phyloP scores from a whole-genome alignment of 2,113 vertebrate species.

The Proterorhinus semilunaris region DNA sequence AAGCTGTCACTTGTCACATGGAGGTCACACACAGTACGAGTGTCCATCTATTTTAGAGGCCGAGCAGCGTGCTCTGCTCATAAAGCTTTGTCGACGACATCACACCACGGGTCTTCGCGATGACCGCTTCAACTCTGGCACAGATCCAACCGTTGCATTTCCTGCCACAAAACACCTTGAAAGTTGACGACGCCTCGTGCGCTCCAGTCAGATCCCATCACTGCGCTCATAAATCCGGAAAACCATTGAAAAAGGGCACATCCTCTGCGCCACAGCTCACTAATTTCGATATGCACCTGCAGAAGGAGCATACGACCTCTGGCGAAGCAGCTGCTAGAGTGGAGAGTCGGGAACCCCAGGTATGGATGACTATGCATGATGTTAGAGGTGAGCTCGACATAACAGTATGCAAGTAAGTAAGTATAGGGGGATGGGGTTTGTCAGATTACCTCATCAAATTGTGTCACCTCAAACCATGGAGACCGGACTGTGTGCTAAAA shows the following conservation, averaged over 20 bases:
- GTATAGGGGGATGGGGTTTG: constrained; percentile 40
- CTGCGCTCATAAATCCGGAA: constrained; percentile 24
- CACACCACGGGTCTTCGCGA: neutral
- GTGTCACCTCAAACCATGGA: constrained; percentile 42
- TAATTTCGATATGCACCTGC: constrained; percentile 41
- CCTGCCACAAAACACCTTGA: neutral
- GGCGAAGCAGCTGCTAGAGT: constrained; percentile 7
- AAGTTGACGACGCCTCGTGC: neutral
- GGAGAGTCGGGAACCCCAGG: constrained; percentile 11
- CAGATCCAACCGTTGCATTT: neutral
- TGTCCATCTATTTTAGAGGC: constrained; percentile 44
- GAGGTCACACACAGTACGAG: constrained; percentile 39
- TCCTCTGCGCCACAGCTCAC: constrained; percentile 9
- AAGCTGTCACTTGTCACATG: constrained; percentile 60
- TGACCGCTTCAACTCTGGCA: constrained; percentile 8
- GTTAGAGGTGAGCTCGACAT: constrained; percentile 45
- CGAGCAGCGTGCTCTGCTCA: constrained; percentile 13
- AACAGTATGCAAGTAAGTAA: constrained; percentile 24
- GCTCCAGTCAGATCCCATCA: constrained; percentile 15
- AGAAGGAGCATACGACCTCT: constrained; percentile 18
- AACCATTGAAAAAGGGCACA: constrained; percentile 3
- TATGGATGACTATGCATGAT: constrained; percentile 36
- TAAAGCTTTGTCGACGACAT: constrained; percentile 11
- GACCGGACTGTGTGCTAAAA: constrained; percentile 11
- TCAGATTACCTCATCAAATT: constrained; percentile 69